A percentile compares a stretch with the other conserved stretches of the same genome.
These are phyloP conservation scores for Armadillidium nasatum DNA, from an alignment of 1,140 invertebrate genomes.

Conservation along the genomic window DNA sequence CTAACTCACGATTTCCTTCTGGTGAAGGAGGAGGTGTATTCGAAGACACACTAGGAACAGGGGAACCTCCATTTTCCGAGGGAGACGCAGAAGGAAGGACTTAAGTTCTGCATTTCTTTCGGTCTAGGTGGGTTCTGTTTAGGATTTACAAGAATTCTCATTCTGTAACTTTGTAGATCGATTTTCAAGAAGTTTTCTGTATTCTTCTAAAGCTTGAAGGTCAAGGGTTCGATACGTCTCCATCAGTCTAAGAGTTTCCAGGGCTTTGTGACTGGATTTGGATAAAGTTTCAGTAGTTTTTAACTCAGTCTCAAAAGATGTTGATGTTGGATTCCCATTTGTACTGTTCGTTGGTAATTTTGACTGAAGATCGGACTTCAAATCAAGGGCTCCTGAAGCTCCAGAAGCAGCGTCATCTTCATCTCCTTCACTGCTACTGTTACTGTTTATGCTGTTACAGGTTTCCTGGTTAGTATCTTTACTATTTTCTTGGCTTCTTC, in stretches of 20 bases:
- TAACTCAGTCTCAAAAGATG: not conserved
- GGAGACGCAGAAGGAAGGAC: not conserved
- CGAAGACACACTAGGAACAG: not conserved
- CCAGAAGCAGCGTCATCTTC: not conserved
- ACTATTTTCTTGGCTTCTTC: not conserved
- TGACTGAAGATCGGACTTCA: not conserved
- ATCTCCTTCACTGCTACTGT: not conserved
- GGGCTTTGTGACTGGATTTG: not conserved
- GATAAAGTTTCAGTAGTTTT: not conserved
- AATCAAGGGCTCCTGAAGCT: not conserved
- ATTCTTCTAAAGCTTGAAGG: conserved; percentile 24
- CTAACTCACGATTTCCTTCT: too few relatives aligned
- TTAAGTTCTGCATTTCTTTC: not conserved
- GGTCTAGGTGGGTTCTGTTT: not conserved
- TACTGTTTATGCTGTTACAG: not conserved
- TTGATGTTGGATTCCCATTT: not conserved
- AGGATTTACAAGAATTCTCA: not conserved
- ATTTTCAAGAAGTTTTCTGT: conserved; percentile 15
- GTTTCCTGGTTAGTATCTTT: not conserved
- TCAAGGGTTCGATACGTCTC: conserved; percentile 18
- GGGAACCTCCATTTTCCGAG: not conserved
- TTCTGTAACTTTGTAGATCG: not conserved
- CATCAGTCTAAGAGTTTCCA: conserved; percentile 3
- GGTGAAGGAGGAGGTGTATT: not conserved
- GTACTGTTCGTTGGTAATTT: not conserved